These are phyloP conservation scores for Drosophila niveifrons DNA, from an alignment of 2,888 invertebrate species.

Conservation along the genomic window DNA sequence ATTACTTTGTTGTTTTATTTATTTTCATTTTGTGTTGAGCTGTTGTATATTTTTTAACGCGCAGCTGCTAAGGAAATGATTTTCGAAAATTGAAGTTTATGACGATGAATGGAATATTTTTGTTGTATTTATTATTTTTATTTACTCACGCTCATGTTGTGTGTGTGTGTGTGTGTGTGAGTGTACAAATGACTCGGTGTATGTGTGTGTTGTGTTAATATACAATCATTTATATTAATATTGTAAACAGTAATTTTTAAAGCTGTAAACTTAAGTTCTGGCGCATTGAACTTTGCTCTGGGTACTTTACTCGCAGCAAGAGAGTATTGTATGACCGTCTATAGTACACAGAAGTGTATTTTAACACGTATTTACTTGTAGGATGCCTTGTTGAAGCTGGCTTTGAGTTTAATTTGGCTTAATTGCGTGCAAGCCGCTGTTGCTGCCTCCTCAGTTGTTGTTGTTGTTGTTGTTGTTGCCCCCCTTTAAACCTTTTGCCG, in stretches of 20 bases:
- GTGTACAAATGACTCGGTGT: neutral
- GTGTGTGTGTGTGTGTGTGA: constrained; percentile 3
- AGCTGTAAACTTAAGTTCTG: constrained; percentile 71
- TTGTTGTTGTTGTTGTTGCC: too few species aligned
- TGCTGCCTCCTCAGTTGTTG: neutral
- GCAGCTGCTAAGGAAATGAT: constrained; percentile 85
- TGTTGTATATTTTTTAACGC: constrained; percentile 59
- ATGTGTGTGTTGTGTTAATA: constrained; percentile 53
- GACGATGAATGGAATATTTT: constrained; percentile 82
- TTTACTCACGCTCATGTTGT: constrained; percentile 30
- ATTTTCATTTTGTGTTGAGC: constrained; percentile 25
- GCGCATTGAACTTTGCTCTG: constrained; percentile 69
- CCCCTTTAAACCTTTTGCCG: constrained; percentile 6
- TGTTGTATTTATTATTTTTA: constrained; percentile 50
- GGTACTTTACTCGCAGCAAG: constrained; percentile 20
- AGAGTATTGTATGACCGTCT: constrained; percentile 23
- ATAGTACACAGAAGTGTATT: constrained; percentile 48
- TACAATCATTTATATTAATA: constrained; percentile 75
- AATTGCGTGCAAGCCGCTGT: constrained; percentile 73
- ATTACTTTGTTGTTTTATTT: constrained; percentile 21
- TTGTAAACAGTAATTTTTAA: constrained; percentile 72
- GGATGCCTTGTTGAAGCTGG: constrained; percentile 42
- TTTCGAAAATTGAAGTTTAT: constrained; percentile 84
- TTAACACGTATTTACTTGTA: constrained; percentile 68
- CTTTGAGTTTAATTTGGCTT: constrained; percentile 71